Base-by-base conservation (phyloP, 1,140 invertebrate species). In the Prorops nasuta region DNA sequence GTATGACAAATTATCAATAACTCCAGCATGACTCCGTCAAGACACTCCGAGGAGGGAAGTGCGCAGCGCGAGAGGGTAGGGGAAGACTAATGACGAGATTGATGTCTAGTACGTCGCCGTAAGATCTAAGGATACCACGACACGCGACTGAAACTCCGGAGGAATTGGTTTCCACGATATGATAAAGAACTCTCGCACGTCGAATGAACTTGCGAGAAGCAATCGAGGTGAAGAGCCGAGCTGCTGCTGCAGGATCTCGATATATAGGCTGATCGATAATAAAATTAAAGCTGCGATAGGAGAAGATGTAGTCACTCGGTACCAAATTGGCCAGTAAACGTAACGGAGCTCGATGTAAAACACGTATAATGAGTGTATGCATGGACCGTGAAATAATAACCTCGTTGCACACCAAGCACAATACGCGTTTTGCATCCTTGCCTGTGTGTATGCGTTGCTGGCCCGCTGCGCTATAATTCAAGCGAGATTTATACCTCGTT, bases 11-110 rank as follows among this genome's bases (percentile, higher is more conserved):
- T 66, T 66, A 66, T 64, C 62, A 64, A 63, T 64, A 64, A 66
- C 57, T 60, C 57, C 40, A 45, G 44, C 49, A 20, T 39, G 47
- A 60, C 54, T 63, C 50, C 47, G 53, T 49, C 61, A 55, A 51
- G 46, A 57, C 49, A 48, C 61, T 60, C 44, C 56, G 55, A 57
- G 61, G 62, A 53, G 51, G 49, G 44, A 54, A n/a, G n/a, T n/a
- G 52, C 40, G 60, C 58, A 52, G 55, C 36, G 51, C 46, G 38
- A 41, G 49, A 56, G 62, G 52, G 63, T 56, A 54, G 56, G 50
- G 58, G 63, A 64, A 59, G 65, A 54, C 64, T 62, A 71, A 67
- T 67, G 64, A 69, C 57, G 60, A 67, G 64, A 61, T 67, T 62
- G 58, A 60, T 60, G 58, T 56, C 52, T 52, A 43, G 37, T 52